These are phyloP conservation scores for Gonatopus flavifemur DNA, from an alignment of 1,140 invertebrate species.

Conservation along the genomic window DNA sequence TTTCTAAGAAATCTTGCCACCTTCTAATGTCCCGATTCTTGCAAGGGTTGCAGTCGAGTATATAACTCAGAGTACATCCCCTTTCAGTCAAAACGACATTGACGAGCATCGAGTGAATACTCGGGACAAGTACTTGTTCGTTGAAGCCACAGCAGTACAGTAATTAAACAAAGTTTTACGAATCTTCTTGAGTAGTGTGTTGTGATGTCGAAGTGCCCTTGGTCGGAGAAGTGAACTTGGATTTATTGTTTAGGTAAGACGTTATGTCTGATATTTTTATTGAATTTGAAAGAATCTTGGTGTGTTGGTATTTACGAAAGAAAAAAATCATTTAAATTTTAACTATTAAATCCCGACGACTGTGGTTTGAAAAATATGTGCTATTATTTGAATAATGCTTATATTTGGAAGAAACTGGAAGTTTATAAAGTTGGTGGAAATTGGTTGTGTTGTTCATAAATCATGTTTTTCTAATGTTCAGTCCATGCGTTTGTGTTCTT, in stretches of 20 bases:
- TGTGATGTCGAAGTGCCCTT: slow-evolving; percentile 27
- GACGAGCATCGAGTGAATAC: background rate
- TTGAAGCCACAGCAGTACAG: background rate
- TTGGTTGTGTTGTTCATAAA: no score
- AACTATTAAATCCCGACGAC: no score
- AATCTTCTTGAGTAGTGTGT: slow-evolving; percentile 18
- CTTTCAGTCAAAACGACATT: slow-evolving; percentile 15
- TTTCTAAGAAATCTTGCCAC: slow-evolving; percentile 19
- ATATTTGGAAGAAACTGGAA: no score
- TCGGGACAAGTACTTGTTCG: background rate
- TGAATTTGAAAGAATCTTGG: no score
- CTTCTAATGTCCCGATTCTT: slow-evolving; percentile 9
- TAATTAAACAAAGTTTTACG: background rate
- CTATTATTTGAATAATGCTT: no score
- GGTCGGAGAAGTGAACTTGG: slow-evolving; percentile 23
- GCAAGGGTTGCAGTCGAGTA: slow-evolving; percentile 34
- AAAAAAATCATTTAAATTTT: no score
- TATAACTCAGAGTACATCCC: slow-evolving; percentile 30
- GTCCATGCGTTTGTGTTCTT: no score
- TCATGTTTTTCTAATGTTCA: no score
- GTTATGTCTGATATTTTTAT: no score
- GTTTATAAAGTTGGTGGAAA: no score
- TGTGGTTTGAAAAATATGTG: no score
- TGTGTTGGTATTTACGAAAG: no score
- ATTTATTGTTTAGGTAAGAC: slow-evolving; percentile 30